A percentile compares a stretch with the other conserved stretches of the same genome.
These are phyloP conservation scores for Noctua pronuba DNA, from an alignment of 2,888 invertebrate species.

Conservation along the genomic window DNA sequence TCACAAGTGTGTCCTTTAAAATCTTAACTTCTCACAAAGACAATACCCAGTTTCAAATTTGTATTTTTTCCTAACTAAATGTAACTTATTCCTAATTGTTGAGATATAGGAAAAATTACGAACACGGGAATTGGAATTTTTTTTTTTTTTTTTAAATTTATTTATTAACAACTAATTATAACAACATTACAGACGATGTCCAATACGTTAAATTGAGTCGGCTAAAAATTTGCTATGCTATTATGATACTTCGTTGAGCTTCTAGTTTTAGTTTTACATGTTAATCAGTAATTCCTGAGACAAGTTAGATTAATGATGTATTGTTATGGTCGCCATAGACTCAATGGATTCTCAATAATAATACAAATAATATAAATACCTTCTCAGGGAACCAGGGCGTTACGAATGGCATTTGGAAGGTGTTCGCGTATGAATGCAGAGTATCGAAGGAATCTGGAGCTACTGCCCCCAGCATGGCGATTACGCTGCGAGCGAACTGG, in stretches of 20 bases:
- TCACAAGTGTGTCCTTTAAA: no score
- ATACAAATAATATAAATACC: slow-evolving; percentile 82
- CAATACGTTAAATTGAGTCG: no score
- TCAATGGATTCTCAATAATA: not conserved
- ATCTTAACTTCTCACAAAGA: no score
- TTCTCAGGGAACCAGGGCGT: slow-evolving; percentile 98
- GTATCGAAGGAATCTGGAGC: slow-evolving; percentile 97
- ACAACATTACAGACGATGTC: no score
- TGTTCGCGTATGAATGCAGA: slow-evolving; percentile 97
- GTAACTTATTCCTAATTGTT: no score
- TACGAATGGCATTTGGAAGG: slow-evolving; percentile 98
- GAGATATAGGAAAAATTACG: no score
- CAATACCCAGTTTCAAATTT: no score
- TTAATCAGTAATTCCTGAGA: not conserved
- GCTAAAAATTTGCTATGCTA: no score
- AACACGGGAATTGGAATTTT: no score
- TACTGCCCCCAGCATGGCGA: slow-evolving; percentile 96
- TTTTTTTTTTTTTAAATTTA: no score
- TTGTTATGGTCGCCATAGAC: not conserved
- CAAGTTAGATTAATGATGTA: not conserved
- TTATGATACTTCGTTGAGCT: not conserved
- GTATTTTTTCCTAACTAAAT: no score
- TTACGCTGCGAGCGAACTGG: slow-evolving; percentile 96
- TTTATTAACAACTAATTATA: no score
- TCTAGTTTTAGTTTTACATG: not conserved